Evolutionary conservation across 1,140 invertebrate species (phyloP).

Genomic region (Drosophila yakuba): DNA sequence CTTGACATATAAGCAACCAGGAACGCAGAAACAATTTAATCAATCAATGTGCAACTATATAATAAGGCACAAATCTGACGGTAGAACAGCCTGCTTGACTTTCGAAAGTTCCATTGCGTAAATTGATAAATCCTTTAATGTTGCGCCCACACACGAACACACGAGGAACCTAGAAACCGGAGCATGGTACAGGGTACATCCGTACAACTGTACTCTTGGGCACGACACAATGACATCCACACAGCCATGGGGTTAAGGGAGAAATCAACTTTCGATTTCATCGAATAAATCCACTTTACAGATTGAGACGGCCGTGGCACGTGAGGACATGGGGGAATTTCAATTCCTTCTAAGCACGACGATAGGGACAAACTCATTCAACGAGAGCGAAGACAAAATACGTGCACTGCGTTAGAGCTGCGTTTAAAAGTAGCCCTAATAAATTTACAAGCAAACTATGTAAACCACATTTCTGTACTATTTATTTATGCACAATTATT

Average conservation of each 20-base stretch:
- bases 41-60: slow-evolving; percentile 57
- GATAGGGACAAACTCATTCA: slow-evolving; percentile 70
- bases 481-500: too few species aligned
- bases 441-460: too few species aligned
- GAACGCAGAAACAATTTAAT: slow-evolving; percentile 56
- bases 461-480: too few species aligned
- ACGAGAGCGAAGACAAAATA: slow-evolving; percentile 59
- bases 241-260: slow-evolving; percentile 5
- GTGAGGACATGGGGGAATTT: slow-evolving; percentile 59
- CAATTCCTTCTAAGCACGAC: slow-evolving; percentile 68
- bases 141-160: slow-evolving; percentile 10
- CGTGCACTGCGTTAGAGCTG: slow-evolving; percentile 31
- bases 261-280: slow-evolving; percentile 79
- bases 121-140: slow-evolving; percentile 82
- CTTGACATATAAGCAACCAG: slow-evolving; percentile 6
- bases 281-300: slow-evolving; percentile 79
- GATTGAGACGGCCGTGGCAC: slow-evolving; percentile 57
- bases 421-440: background rate
- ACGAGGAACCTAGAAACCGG: slow-evolving; percentile 12
- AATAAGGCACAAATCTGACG: slow-evolving; percentile 52
- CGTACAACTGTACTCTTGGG: background rate
- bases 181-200: slow-evolving; percentile 25
- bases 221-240: slow-evolving; percentile 33
- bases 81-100: slow-evolving; percentile 28
- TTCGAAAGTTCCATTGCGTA: slow-evolving; percentile 59